Base-by-base conservation (phyloP, 2,888 invertebrate species). In the Lathronympha strigana region DNA sequence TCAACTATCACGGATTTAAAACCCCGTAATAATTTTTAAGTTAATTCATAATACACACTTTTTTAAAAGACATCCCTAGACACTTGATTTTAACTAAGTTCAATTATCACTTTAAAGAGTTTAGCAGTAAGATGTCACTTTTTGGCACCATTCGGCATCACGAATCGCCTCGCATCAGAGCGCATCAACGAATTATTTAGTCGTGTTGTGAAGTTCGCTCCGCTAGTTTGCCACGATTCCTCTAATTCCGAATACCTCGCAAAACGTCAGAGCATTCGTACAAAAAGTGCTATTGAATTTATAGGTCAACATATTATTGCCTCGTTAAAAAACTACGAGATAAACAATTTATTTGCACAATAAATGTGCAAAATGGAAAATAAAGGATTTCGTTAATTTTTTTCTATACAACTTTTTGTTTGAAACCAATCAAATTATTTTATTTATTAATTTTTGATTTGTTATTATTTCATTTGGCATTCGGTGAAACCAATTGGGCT, bases 201-300 rank as follows among this genome's bases (percentile, higher is more conserved):
- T 73, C 66, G 68, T 71, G 73, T 73, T 73, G 75, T 75, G 79
- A 73, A 76, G 78, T 80, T 80, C 74, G 78, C 76, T 72, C 72
- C 73, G 68, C 68, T 70, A 77, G 78, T 79, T 81, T 82, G 83
- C 80, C 73, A 76, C 79, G 76, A 82, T 83, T 87, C 82, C 82
- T 83, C 76, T 50, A 2, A 76, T 83, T 82, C 82, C 81, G 79
- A 84, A 87, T 82, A 78, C 81, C 84, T 87, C 88, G 79, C 88
- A 87, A 90, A 89, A 84, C 76, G 86, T 88, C 88, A 84, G 83
- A 77, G 81, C 76, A 83, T 84, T 81, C 81, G 80, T 82, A 79
- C 84, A 76, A 87, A 88, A 84, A 82, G 81, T 80, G 76, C 78
- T 77, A 80, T 78, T 78, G 84, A 87, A 88, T 87, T 87, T 87